Base-by-base conservation (phyloP, 2,113 vertebrate genomes). In the Lagopus muta region DNA sequence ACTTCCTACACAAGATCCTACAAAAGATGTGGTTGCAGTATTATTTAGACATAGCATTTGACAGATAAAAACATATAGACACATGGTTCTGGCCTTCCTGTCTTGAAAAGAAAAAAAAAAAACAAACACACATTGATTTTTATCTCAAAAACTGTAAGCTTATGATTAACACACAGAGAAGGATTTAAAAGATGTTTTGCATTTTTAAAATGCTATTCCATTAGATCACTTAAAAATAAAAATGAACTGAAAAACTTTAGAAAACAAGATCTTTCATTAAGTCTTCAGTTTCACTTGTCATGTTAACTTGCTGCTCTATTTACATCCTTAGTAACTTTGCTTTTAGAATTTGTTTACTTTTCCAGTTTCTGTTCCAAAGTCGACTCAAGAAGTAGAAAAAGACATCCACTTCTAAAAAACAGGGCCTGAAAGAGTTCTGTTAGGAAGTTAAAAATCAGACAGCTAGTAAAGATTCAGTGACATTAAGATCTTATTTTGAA, bases 321-420 rank as follows among this genome's bases (percentile, higher is more conserved):
- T 66, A 61, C 17, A 15, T 5, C 64, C 40, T 42, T 58, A 77
- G 17, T 18, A 84, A 42, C 32, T 80, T 72, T 45, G 34, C 13
- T 70, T 90, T 83, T 36, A 78, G 19, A 61, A 48, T 48, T 81
- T 87, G 47, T 82, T 82, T 91, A 70, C 40, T 81, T 82, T 79
- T 43, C 62, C 30, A 76, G 61, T 54, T 86, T 82, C 74, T 76
- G 66, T 82, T 96, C 76, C 93, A 84, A 95, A 94, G 86, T 78
- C 57, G 92, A 92, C 30, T 74, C 25, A 69, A 83, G 52, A 20
- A 92, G 30, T 54, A 72, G n/a, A 27, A 87, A 93, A 42, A 65
- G 2, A 52, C 6, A 64, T 2, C 10, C 70, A n/a, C 15, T 72
- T 87, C 54, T n/a, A 36, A 61, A 42, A 92, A 92, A 72, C 38